phyloP scores from a whole-genome alignment of 2,797 vertebrate genomes.

The Rhynchonycteris naso region DNA sequence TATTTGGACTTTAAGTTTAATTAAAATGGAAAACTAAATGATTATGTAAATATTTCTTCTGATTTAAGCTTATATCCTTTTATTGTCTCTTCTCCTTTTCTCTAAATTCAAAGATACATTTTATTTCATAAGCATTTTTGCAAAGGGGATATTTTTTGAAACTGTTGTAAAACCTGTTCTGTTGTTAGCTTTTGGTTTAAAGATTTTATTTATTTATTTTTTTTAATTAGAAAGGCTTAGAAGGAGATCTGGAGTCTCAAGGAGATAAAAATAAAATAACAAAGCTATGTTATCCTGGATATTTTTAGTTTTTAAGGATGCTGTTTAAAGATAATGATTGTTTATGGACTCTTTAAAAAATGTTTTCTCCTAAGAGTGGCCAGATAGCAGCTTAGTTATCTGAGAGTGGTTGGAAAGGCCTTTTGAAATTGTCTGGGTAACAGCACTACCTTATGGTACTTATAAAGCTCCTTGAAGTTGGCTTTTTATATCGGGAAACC shows the following conservation, averaged over 20 bases:
- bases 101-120: conserved; percentile 47
- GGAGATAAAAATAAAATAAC: conserved; percentile 61
- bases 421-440: conserved; percentile 16
- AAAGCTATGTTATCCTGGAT: neutral
- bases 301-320: conserved; percentile 65
- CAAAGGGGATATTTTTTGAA: conserved; percentile 41
- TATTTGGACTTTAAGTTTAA: conserved; percentile 76
- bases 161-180: neutral
- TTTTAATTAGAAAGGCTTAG: conserved; percentile 31
- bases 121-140: conserved; percentile 34
- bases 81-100: conserved; percentile 2
- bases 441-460: conserved; percentile 14
- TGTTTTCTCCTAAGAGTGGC: conserved; percentile 60
- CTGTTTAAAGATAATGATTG: conserved; percentile 69
- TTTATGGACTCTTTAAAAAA: conserved; percentile 54
- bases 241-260: neutral
- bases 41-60: conserved; percentile 69
- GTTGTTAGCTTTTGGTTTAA: conserved; percentile 9
- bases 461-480: conserved; percentile 50
- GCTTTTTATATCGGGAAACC: conserved; percentile 49
- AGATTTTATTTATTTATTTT: neutral
- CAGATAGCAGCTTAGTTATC: conserved; percentile 55
- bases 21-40: conserved; percentile 76
- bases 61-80: conserved; percentile 36
- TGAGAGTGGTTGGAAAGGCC: conserved; percentile 51